Conservation (phyloP, 2,797 vertebrate species). For the Cheracebus regulus region DNA sequence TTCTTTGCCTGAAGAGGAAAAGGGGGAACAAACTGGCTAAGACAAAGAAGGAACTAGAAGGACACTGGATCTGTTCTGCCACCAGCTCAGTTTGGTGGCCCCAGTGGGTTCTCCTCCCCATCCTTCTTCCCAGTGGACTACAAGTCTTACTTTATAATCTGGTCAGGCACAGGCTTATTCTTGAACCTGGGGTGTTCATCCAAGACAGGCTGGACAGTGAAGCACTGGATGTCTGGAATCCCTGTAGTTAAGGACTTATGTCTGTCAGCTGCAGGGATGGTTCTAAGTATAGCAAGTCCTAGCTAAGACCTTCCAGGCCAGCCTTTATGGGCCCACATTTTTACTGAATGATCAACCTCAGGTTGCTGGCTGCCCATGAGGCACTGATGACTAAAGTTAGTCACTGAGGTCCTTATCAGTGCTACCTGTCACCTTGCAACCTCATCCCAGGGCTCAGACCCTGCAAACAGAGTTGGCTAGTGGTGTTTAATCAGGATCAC, state of each 20-base stretch:
- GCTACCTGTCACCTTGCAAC: background rate
- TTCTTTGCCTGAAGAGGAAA: background rate
- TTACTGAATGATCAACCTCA: background rate
- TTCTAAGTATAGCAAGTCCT: background rate
- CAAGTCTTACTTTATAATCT: slow-evolving; percentile 95
- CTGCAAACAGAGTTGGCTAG: background rate
- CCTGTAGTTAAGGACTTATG: slow-evolving; percentile 79
- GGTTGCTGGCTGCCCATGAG: background rate
- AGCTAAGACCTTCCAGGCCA: background rate
- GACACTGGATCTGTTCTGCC: background rate
- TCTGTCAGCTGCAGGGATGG: background rate
- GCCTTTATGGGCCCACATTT: background rate
- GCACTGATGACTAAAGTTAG: background rate
- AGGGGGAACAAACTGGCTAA: background rate
- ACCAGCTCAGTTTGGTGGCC: background rate
- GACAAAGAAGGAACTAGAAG: background rate
- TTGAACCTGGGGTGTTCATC: slow-evolving; percentile 95
- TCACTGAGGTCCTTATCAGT: background rate
- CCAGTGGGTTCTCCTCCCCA: background rate
- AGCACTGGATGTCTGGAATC: slow-evolving; percentile 95
- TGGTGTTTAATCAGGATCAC: background rate
- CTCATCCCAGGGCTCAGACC: background rate
- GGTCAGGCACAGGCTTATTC: slow-evolving; percentile 97
- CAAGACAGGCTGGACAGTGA: slow-evolving; percentile 96
- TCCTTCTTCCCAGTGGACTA: background rate